Evolutionary conservation across 1,140 invertebrate genomes (phyloP), one percentile per base, ranked within the genome.

Genomic region (Aphidius ervi): DNA sequence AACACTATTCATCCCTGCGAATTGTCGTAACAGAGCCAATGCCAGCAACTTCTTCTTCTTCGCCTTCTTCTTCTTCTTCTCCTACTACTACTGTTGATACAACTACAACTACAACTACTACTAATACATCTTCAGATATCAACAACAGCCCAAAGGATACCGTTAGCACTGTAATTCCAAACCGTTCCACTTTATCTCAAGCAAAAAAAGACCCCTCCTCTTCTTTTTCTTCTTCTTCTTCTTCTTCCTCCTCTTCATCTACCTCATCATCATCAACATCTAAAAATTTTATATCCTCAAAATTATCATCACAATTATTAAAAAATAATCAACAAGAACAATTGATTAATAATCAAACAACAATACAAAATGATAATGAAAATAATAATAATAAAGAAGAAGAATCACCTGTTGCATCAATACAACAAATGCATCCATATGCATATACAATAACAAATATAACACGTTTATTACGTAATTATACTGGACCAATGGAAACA

Each of bases 391-490:
- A 20, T 37, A 16, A 37, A 49, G 16, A 16, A 16, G 16, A 16
- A 16, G 20, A 23, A 41, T 10, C 69, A 70, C 69, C 72, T 70
- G 70, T 68, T 62, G 62, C 56, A 10, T 52, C 46, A 46, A 31
- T 46, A 16, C 65, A 65, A 61, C 69, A 74, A 60, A 75, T 75
- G 69, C 74, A 78, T 72, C 73, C 74, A 68, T 77, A 78, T 69
- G 71, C 75, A 62, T 78, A 78, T 69, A 77, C 74, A 70, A 77
- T 78, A 73, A 78, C 75, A 57, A 77, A 78, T 65, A 72, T 78
- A 70, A 78, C 76, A 68, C 70, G 76, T 67, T 68, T 76, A 63
- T 76, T 78, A 70, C 75, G 76, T 68, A 78, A 78, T 70, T 77
- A 78, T 67, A 76, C 74, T 68, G 76, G 74, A 71, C 72, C 73